Conservation (phyloP, 2,113 vertebrate genomes). For the Epinephelus fuscoguttatus region DNA sequence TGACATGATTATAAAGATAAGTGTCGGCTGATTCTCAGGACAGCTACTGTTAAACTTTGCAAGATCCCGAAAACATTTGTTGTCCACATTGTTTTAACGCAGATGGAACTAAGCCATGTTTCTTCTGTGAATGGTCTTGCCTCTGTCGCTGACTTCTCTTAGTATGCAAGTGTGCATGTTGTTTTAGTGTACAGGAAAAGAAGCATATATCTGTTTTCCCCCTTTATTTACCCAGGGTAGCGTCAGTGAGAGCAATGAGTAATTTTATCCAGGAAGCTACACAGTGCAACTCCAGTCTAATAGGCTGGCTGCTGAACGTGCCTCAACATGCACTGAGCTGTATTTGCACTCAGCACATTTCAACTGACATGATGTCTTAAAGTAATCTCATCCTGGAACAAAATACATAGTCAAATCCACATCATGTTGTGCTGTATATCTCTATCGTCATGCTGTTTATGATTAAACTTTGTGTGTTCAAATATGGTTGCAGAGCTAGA, state of each 20-base stretch:
- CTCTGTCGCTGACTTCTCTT: too few relatives aligned
- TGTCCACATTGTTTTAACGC: too few relatives aligned
- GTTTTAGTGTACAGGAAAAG: background rate
- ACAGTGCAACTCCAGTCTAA: background rate
- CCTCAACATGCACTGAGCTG: background rate
- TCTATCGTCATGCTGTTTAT: background rate
- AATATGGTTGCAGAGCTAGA: background rate
- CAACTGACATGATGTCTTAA: background rate
- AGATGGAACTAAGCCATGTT: background rate
- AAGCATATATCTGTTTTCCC: too few relatives aligned
- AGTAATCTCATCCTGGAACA: background rate
- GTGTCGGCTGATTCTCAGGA: too few relatives aligned
- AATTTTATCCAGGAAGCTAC: slow-evolving; percentile 7
- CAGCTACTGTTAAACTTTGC: too few relatives aligned
- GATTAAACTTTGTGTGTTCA: background rate
- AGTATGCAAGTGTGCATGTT: background rate
- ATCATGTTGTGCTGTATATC: background rate
- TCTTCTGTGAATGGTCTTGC: background rate
- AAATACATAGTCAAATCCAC: background rate
- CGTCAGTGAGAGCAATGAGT: background rate
- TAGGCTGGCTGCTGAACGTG: background rate
- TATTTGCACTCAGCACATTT: background rate
- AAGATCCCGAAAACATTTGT: background rate
- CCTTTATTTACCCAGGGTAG: background rate
- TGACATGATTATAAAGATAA: background rate